Percentiles rank a stretch among this genome's conserved stretches.
phyloP scores from a whole-genome alignment of 2,113 vertebrate species.

The Gobius niger region DNA sequence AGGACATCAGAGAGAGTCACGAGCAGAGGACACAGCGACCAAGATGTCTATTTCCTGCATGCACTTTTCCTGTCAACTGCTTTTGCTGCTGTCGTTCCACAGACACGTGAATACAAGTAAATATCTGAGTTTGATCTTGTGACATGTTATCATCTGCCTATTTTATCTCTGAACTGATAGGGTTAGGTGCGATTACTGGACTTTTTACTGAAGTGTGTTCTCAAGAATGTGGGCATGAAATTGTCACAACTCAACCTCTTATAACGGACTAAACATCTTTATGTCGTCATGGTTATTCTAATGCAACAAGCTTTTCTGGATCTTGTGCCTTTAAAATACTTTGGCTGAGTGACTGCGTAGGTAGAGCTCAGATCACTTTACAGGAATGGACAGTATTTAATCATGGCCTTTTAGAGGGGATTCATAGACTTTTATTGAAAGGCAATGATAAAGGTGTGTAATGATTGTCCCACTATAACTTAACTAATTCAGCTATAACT shows the following conservation, averaged over 20 bases:
- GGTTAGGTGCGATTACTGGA: neutral
- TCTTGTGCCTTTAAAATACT: neutral
- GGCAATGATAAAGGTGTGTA: neutral
- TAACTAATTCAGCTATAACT: too few relatives aligned
- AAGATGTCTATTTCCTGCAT: slow-evolving; percentile 49
- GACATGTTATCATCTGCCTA: neutral
- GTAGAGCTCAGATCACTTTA: slow-evolving; percentile 6
- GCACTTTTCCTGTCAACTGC: slow-evolving; percentile 28
- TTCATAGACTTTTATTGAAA: neutral
- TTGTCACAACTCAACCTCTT: neutral
- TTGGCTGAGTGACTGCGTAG: neutral
- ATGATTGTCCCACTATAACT: too few relatives aligned
- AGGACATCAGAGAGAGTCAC: slow-evolving; percentile 5
- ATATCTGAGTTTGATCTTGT: slow-evolving; percentile 23
- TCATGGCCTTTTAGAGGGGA: slow-evolving; percentile 3
- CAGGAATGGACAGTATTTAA: neutral
- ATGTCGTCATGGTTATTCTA: neutral
- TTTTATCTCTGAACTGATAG: slow-evolving; percentile 45
- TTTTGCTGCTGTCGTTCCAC: slow-evolving; percentile 57
- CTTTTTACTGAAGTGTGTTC: neutral
- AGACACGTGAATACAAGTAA: slow-evolving; percentile 67
- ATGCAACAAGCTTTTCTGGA: neutral
- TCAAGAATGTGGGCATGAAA: neutral
- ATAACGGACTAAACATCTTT: too few relatives aligned
- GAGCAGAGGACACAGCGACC: slow-evolving; percentile 32